Evolutionary conservation across 2,888 invertebrate genomes (phyloP).

Genomic region (Liopterus haemorrhoidalis): DNA sequence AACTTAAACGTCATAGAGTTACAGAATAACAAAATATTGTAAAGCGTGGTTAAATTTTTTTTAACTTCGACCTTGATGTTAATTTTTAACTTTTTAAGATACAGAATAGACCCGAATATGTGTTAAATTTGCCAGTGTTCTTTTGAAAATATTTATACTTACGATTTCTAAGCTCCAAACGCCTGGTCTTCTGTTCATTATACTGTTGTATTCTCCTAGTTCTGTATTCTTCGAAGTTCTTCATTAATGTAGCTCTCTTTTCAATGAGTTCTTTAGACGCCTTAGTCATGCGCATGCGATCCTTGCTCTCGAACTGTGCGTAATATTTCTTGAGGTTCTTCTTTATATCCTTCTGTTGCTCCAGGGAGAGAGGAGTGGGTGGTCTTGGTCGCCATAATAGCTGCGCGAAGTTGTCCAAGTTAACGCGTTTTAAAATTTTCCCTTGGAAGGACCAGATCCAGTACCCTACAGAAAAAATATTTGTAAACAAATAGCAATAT

Average conservation of each 20-base stretch:
- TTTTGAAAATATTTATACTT: conserved; percentile 46
- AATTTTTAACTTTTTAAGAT: no score
- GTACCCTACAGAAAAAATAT: conserved; percentile 62
- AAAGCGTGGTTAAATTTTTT: no score
- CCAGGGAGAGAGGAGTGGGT: conserved; percentile 71
- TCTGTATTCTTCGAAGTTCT: conserved; percentile 78
- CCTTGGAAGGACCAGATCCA: conserved; percentile 98
- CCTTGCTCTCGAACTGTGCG: conserved; percentile 92
- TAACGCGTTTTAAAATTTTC: conserved; percentile 68
- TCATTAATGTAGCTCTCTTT: conserved; percentile 81
- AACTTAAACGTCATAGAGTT: no score
- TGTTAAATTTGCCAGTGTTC: no score
- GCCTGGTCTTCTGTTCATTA: conserved; percentile 68
- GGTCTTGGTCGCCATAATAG: conserved; percentile 95
- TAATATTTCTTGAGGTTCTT: conserved; percentile 98
- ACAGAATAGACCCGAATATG: no score
- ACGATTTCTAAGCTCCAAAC: conserved; percentile 84
- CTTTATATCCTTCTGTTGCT: conserved; percentile 89
- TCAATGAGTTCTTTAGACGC: conserved; percentile 94
- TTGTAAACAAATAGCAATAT: no score
- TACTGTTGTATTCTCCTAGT: conserved; percentile 69
- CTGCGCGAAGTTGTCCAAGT: conserved; percentile 89
- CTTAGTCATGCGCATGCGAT: conserved; percentile 84
- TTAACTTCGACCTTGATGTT: no score
- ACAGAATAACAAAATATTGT: no score